Evolutionary conservation across 2,888 invertebrate genomes (phyloP), one percentile per base, ranked within the genome.

Genomic region (Plebejus melissa): DNA sequence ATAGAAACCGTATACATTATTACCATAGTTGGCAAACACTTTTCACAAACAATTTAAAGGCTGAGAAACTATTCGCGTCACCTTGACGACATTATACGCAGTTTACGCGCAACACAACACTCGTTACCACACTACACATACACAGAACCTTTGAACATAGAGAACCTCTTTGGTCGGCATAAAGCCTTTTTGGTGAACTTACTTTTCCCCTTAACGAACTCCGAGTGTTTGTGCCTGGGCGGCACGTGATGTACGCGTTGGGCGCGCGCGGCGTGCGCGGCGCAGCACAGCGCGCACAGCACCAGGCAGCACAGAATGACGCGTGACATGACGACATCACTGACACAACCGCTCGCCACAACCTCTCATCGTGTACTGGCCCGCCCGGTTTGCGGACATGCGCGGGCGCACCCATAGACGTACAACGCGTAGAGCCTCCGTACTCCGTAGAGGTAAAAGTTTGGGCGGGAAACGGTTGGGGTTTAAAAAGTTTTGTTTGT

Each of bases 121-220:
- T 46, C 46, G 46, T 9, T 9, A 46, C 54, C 16, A 41, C 41
- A 54, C 54, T 54, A 54, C 54, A 54, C 54, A 16, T 1, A 54
- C 16, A 54, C 54, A 46, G 4, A 54, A 54, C 54, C 54, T 54
- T 16, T 54, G 9, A 41, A 41, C 41, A 2, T 46, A 11, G 54
- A 11, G 54, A 54, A 54, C 54, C 54, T 16, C 54, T 54, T 54
- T 54, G 11, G 54, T 54, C 4, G 54, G 16, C 16, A 16, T 58
- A 22, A n/a, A 41, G 32, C 65, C 32, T 60, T 46, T 46, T 46
- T 46, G 32, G 32, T 32, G 13, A 54, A 95, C 96, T 96, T 95
- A 96, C 96, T 96, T 91, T 96, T 96, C 88, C 96, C 96, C 90
- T 96, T 96, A 87, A 96, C 96, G 87, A 96, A 96, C 87, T 96